phyloP scores from a whole-genome alignment of 2,113 vertebrate genomes.

The Seriola aureovittata region DNA sequence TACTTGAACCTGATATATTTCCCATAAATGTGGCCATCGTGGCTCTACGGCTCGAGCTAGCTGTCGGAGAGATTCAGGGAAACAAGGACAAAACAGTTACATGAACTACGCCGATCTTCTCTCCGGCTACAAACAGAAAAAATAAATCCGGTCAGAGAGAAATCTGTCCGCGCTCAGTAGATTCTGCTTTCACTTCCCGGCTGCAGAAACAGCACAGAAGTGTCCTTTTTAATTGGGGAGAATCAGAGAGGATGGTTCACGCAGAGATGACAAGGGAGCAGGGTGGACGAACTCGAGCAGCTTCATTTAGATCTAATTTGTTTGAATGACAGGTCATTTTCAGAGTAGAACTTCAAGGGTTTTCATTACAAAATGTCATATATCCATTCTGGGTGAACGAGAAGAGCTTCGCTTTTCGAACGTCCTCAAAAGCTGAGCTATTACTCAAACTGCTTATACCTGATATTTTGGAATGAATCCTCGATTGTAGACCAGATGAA shows the following conservation, averaged over 20 bases:
- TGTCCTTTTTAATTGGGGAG: slow-evolving; percentile 63
- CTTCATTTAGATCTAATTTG: slow-evolving; percentile 71
- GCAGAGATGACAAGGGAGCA: slow-evolving; percentile 26
- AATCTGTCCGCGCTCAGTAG: slow-evolving; percentile 12
- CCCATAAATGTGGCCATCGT: too few species aligned
- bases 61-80: not conserved
- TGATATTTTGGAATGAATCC: slow-evolving; percentile 11
- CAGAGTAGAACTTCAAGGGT: slow-evolving; percentile 56
- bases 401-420: slow-evolving; percentile 56
- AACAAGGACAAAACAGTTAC: not conserved
- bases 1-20: too few species aligned
- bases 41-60: too few species aligned
- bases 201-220: slow-evolving; percentile 24
- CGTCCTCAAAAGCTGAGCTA: slow-evolving; percentile 55
- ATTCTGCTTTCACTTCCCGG: slow-evolving; percentile 12
- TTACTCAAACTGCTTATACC: slow-evolving; percentile 5
- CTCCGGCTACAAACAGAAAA: not conserved
- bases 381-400: slow-evolving; percentile 54
- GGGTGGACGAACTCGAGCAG: slow-evolving; percentile 56
- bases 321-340: slow-evolving; percentile 75
- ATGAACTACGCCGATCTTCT: not conserved
- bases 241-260: slow-evolving; percentile 31
- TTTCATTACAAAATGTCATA: slow-evolving; percentile 67
- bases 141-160: not conserved
- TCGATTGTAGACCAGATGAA: not conserved